Evolutionary conservation across 1,140 invertebrate species (phyloP).

Genomic region (Drosophila setifemur): DNA sequence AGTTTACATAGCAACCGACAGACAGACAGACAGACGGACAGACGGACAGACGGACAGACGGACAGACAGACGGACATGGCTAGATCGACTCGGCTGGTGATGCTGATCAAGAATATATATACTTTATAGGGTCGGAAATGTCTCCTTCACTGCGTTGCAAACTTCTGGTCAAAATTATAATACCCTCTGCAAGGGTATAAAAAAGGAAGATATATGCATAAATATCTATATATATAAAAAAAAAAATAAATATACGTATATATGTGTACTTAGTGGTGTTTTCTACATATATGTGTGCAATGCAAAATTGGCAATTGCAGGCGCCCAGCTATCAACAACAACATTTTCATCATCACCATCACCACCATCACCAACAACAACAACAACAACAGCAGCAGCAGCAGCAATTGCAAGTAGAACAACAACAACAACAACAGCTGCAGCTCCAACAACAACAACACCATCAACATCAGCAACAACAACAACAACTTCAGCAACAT

Average conservation of each 20-base stretch:
- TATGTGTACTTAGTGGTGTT: constrained; percentile 27
- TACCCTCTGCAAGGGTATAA: no score
- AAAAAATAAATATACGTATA: constrained; percentile 33
- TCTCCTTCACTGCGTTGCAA: no score
- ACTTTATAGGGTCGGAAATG: no score
- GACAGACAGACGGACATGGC: no score
- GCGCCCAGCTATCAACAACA: constrained; percentile 75
- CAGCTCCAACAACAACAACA: constrained; percentile 27
- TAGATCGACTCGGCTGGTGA: no score
- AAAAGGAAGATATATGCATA: constrained; percentile 9
- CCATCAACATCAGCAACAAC: constrained; percentile 1
- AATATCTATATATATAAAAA: constrained; percentile 14
- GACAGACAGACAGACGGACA: no score
- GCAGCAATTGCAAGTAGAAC: constrained; percentile 2
- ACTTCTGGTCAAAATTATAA: no score
- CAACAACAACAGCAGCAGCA: constrained; percentile 21
- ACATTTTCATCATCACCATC: constrained; percentile 59
- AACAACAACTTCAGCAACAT: constrained; percentile 22
- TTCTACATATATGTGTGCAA: constrained; percentile 71
- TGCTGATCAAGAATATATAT: no score
- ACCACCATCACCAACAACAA: constrained; percentile 39
- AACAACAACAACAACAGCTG: constrained; percentile 19
- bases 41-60: no score
- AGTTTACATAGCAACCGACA: no score
- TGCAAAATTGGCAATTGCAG: constrained; percentile 79